Evolutionary conservation across 2,113 vertebrate species (phyloP), one percentile per base, ranked within the genome.

Genomic region (Cichladusa arquata): DNA sequence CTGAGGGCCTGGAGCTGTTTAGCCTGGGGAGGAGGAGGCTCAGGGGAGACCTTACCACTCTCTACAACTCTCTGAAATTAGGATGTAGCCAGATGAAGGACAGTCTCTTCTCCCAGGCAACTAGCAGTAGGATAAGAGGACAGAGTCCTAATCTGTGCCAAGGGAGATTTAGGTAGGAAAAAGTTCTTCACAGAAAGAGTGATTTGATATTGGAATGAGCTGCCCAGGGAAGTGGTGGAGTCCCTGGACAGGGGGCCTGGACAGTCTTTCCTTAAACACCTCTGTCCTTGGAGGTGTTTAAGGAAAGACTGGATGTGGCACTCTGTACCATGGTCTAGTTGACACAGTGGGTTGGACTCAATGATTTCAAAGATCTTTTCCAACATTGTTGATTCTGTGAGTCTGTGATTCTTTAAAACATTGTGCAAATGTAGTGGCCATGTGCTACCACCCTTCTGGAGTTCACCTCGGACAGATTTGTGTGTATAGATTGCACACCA

Each of bases 261-360:
- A 51, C 50, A 51, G 50, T 5, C 8, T 51, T 51, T 51, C 50
- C 25, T 51, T 28, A 51, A 51, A 51, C 14, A 51, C 50, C 50
- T 28, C 50, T 42, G 17, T 60, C 26, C 14, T 31, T 67, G 33
- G 26, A 60, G 33, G 8, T 60, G 33, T 31, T 58, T 36, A 29
- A 44, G 25, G 31, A 50, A 67, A 44, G 45, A 33, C 14, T 51
- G 44, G 20, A 36, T 60, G 14, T 36, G 33, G 17, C 53, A 67
- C 28, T 77, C 18, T 10, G 18, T 44, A 17, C 14, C 22, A 12
- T 28, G 20, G 22, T 42, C 16, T 66, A 50, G 11, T 50, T 66
- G 22, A 33, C 18, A 12, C 0, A 0, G 17, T 36, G 17, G 14
- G 31, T 22, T 76, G 22, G 34, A 66, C 13, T 50, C 17, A 8